These are phyloP conservation scores for Rhea americana DNA, from an alignment of 2,113 vertebrate species.

Conservation along the genomic window DNA sequence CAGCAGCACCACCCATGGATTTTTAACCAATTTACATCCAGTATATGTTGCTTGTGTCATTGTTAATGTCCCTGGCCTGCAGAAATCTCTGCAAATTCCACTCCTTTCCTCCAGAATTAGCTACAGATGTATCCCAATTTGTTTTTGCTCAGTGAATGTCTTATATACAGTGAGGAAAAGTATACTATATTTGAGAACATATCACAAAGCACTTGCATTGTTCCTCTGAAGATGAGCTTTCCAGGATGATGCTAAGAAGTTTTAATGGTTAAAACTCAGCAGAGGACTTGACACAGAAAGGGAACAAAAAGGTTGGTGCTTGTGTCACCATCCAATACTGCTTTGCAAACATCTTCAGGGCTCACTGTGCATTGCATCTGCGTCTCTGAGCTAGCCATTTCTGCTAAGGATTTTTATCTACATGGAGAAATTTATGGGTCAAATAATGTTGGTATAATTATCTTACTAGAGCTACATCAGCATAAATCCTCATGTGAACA, in stretches of 20 bases:
- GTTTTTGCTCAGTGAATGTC: neutral
- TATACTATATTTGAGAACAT: neutral
- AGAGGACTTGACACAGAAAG: neutral
- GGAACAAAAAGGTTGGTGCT: neutral
- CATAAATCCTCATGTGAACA: neutral
- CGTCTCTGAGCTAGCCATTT: neutral
- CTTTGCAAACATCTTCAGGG: neutral
- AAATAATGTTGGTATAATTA: neutral
- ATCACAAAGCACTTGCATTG: neutral
- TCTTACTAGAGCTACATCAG: neutral
- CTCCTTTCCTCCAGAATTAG: neutral
- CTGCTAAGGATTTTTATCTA: neutral
- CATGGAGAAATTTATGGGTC: neutral
- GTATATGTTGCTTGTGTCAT: neutral
- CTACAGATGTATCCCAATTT: neutral
- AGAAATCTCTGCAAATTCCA: neutral
- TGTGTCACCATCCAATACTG: neutral
- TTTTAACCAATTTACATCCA: neutral
- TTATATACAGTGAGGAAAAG: neutral
- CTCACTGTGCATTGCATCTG: no score
- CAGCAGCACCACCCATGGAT: neutral
- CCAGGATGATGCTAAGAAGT: neutral
- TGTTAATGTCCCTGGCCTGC: neutral
- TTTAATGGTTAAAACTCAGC: neutral
- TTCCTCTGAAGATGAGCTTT: neutral